These are phyloP conservation scores for Sciurus vulgaris DNA, from an alignment of 2,797 vertebrate species.

Conservation along the genomic window DNA sequence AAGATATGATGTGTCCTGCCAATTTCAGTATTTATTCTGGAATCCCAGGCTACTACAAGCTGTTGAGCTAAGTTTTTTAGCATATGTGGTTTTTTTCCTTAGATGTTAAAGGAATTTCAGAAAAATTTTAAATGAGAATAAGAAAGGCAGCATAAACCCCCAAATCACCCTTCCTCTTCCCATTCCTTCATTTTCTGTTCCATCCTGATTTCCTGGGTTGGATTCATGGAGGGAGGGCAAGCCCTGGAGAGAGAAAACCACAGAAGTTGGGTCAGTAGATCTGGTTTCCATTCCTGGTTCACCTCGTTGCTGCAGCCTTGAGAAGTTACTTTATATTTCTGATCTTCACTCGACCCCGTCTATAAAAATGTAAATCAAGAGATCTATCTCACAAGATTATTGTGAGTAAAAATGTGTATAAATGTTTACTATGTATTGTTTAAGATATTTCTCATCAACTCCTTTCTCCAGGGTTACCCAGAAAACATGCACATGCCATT, in stretches of 20 bases:
- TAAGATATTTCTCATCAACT: constrained; percentile 37
- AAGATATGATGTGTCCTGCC: constrained; percentile 80
- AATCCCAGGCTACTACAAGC: constrained; percentile 81
- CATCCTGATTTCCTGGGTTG: constrained; percentile 46
- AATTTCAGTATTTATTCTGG: constrained; percentile 81
- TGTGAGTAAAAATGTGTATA: constrained; percentile 43
- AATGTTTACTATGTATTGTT: neutral
- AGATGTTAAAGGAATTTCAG: constrained; percentile 75
- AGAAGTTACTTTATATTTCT: constrained; percentile 64
- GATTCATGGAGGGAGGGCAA: constrained; percentile 52
- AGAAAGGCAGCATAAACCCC: constrained; percentile 56
- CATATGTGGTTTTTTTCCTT: constrained; percentile 72
- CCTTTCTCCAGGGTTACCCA: neutral
- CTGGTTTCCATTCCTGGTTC: constrained; percentile 61
- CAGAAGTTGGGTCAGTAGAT: constrained; percentile 65
- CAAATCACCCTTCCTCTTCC: neutral
- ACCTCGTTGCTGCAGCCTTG: constrained; percentile 41
- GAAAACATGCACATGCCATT: neutral
- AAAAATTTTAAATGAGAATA: constrained; percentile 66
- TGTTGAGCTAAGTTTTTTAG: constrained; percentile 65
- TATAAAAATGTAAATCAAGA: constrained; percentile 61
- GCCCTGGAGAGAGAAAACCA: constrained; percentile 49
- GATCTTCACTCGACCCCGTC: constrained; percentile 34
- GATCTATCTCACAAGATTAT: neutral
- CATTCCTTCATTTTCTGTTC: neutral